Evolutionary conservation across 2,113 vertebrate species (phyloP).

Genomic region (Rissa tridactyla): DNA sequence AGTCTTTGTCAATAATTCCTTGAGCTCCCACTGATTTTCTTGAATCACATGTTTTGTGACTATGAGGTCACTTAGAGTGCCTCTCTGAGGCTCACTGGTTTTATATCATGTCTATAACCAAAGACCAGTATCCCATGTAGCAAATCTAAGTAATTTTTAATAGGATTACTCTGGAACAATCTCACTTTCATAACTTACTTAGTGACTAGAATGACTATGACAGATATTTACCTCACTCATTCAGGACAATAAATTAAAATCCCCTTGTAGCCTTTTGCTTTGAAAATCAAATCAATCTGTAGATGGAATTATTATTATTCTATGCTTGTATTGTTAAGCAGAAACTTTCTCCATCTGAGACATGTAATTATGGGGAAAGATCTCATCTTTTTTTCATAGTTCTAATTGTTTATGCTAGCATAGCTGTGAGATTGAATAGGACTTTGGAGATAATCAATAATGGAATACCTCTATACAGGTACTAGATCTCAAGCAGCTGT

Average conservation of each 20-base stretch:
- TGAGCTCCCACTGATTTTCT: background rate
- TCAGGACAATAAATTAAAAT: background rate
- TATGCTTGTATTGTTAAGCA: background rate
- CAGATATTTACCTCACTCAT: background rate
- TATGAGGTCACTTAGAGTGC: background rate
- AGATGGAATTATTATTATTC: background rate
- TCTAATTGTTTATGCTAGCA: background rate
- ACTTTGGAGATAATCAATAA: background rate
- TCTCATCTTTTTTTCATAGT: background rate
- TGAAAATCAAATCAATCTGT: background rate
- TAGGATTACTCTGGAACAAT: background rate
- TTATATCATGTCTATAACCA: background rate
- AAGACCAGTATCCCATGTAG: background rate
- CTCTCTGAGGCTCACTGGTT: background rate
- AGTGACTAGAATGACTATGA: background rate
- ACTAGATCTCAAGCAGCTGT: background rate
- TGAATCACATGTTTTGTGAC: background rate
- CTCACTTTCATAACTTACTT: background rate
- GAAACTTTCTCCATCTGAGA: background rate
- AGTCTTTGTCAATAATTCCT: background rate
- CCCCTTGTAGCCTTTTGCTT: background rate
- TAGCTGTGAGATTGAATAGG: background rate
- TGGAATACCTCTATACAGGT: background rate
- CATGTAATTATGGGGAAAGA: background rate
- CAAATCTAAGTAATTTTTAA: background rate